phyloP scores from a whole-genome alignment of 2,797 vertebrate genomes.

The Pangasius krempfi region DNA sequence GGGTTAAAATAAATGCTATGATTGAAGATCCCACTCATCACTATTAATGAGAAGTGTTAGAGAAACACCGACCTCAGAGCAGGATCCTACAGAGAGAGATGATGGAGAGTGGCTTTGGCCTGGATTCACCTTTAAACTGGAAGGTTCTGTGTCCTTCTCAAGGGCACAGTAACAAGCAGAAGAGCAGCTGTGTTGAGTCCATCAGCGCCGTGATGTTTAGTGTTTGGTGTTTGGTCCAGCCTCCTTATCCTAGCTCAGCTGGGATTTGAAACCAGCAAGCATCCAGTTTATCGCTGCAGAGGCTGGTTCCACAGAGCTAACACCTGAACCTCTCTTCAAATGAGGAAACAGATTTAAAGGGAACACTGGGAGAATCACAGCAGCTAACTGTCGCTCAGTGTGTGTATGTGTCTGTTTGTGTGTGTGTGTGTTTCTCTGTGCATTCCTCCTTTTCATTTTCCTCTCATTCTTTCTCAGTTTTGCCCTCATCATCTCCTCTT shows the following conservation, averaged over 20 bases:
- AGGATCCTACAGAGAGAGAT: too few species aligned
- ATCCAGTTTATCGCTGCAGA: not conserved
- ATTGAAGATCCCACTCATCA: too few species aligned
- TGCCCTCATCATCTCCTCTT: conserved; percentile 30
- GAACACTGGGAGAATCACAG: conserved; percentile 16
- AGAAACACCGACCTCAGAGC: not conserved
- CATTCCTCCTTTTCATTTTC: conserved; percentile 37
- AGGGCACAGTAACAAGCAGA: conserved; percentile 13
- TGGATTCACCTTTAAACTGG: not conserved
- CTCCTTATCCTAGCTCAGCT: conserved; percentile 3
- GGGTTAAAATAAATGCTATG: not conserved
- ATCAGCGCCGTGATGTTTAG: not conserved
- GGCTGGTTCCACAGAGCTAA: not conserved
- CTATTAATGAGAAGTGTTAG: not conserved
- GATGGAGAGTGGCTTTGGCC: not conserved
- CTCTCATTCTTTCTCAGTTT: conserved; percentile 9
- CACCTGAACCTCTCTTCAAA: conserved; percentile 22
- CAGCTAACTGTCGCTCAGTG: not conserved
- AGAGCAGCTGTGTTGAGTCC: conserved; percentile 8
- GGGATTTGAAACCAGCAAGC: not conserved
- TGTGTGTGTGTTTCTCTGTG: not conserved
- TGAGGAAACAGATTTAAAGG: conserved; percentile 12
- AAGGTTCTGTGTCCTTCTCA: conserved; percentile 3
- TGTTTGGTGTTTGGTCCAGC: not conserved
- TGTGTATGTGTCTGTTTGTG: not conserved